Conservation (phyloP, 2,797 vertebrate genomes). For the Potorous gilbertii region DNA sequence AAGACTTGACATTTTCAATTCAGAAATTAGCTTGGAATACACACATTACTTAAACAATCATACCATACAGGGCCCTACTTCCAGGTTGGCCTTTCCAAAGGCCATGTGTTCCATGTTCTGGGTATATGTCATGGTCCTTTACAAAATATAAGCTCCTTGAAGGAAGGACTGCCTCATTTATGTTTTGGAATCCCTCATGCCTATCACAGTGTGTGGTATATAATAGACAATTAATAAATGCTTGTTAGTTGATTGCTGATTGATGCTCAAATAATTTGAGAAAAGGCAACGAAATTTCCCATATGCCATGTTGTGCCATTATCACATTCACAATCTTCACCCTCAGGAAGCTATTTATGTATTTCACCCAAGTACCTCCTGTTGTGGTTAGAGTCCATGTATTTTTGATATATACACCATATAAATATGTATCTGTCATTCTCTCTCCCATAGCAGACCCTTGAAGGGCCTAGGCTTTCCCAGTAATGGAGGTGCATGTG, state of each 20-base stretch:
- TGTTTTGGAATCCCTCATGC: not conserved
- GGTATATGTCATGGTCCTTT: not conserved
- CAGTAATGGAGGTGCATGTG: not conserved
- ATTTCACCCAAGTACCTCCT: not conserved
- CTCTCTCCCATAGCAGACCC: not conserved
- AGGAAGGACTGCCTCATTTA: not conserved
- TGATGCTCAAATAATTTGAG: not conserved
- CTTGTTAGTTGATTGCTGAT: not conserved
- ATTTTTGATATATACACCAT: not conserved
- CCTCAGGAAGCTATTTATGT: not conserved
- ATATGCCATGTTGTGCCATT: not conserved
- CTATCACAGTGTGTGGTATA: not conserved
- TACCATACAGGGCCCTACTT: not conserved
- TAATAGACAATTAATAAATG: not conserved
- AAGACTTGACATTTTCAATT: not conserved
- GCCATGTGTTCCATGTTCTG: not conserved
- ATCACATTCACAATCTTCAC: not conserved
- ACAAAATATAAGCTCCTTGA: not conserved
- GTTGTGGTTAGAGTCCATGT: not conserved
- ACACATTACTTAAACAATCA: not conserved
- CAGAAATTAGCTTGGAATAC: not conserved
- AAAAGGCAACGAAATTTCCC: not conserved
- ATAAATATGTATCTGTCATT: not conserved
- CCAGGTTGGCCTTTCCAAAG: not conserved
- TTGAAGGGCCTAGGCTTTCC: not conserved